Evolutionary conservation across 2,797 vertebrate species (phyloP), one percentile per base, ranked within the genome.

Genomic region (Epinephelus awoara): DNA sequence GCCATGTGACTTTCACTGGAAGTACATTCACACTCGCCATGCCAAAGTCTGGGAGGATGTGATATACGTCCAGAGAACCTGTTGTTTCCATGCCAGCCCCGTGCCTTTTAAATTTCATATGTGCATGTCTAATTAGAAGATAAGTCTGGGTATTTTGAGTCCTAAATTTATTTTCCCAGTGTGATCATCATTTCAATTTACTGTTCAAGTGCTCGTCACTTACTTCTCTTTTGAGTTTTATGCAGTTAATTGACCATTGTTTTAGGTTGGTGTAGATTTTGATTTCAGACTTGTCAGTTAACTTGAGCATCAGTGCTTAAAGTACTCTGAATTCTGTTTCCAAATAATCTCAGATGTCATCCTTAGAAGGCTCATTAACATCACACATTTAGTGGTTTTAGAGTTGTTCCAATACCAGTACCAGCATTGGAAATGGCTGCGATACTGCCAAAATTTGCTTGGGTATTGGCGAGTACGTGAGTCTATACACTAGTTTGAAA

Each of bases 41-140:
- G 78, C 82, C 70, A 57, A 72, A 87, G 70, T 82, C 63, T 83
- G 65, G 72, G 71, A 75, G 49, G 57, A 86, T 73, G 70, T 58
- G 46, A 68, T 75, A 40, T 80, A 59, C 9, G 15, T 66, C 75
- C 68, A 72, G 52, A 76, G 51, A 84, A 83, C 63, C 59, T 75
- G 59, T 77, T 79, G 66, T 84, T 73, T 76, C 72, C 38, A 74
- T 42, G 61, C 46, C 72, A 84, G 21, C 8, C 12, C 7, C 17
- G 5, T 19, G 17, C 57, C 29, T 64, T 69, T 63, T 2, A 66
- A n/a, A 59, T 29, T 64, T 51, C 17, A 9, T 1, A 14, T 51
- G 18, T 68, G 25, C 5, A 18, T 59, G 3, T n/a, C 3, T 44
- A 52, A 63, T 29, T 57, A 0, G 27, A 19, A 2, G 15, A 61